Evolutionary conservation across 2,113 vertebrate genomes (phyloP), one percentile per base, ranked within the genome.

Genomic region (Scytalopus superciliaris): DNA sequence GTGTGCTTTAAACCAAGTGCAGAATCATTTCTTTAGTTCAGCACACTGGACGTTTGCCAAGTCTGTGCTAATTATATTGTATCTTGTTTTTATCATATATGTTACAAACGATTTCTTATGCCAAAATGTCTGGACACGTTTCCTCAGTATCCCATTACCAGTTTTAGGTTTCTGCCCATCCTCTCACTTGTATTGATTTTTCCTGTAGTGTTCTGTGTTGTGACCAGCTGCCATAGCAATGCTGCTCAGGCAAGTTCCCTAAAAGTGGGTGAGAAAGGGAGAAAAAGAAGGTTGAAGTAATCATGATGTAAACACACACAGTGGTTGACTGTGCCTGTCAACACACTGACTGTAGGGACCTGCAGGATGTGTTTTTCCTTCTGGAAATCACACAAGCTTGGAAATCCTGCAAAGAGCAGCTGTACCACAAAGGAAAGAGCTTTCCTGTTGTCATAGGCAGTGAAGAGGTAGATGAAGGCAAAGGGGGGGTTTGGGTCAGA

Each of bases 311-410:
- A 50, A 39, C 19, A 6, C 9, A 2, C 21, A 33, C 66, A 3
- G 49, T 28, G 9, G 70, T 1, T 2, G 50, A 59, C n/a, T 10
- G 22, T 35, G 66, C 30, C 59, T n/a, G n/a, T n/a, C 22, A 5
- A 3, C 8, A 0, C 1, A 22, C 13, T 6, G 39, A 1, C 15
- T 12, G 9, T 2, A 2, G 5, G n/a, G 22, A n/a, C 15, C 59
- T 42, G 52, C 5, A 19, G 57, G 4, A 3, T 4, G n/a, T 2
- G 4, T 59, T 72, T 62, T 53, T 17, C 33, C 13, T 47, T 21
- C 19, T 4, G 24, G 67, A 22, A 67, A n/a, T 6, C 6, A 16
- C 5, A 17, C 6, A 1, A 18, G 40, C 27, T 40, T 21, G 39
- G 63, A 27, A 37, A 21, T 16, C 25, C 16, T 30, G 63, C 69